Base-by-base conservation (phyloP, 2,797 vertebrate genomes). In the Acestrorhynchus altus region DNA sequence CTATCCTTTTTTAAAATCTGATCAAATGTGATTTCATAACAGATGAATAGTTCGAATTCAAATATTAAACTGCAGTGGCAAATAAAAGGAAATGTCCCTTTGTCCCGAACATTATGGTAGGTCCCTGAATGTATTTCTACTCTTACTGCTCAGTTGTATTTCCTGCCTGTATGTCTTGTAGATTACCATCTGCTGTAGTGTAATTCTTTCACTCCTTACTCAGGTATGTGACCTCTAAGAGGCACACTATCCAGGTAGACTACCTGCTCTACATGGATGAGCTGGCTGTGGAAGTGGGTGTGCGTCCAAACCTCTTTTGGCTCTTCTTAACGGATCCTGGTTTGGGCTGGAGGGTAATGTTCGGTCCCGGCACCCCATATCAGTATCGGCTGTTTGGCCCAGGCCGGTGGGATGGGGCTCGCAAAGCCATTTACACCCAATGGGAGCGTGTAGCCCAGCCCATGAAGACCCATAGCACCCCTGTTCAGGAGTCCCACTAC, bases 171-270 rank as follows among this genome's bases (percentile, higher is more conserved):
- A 16, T 24, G 24, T 54, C 52, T 11, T 24, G n/a, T n/a, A 4
- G 8, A 54, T 4, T 16, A 16, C 15, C 8, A 2, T 54, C 51
- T 54, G 20, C 20, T 54, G n/a, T 10, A 54, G 2, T 22, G 9
- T 67, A 56, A 60, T 15, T 68, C 46, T 35, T 40, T 0, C 1
- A 15, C 8, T 18, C 83, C 13, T 74, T 81, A 49, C 75, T 56
- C 84, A 98, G 96, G 86, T 96, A 96, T 0, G 94, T 96, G 84
- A 74, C 77, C 4, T 95, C 94, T 83, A 94, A 84, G 80, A 94
- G 95, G 56, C 95, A 96, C 83, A 96, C 97, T 73, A 94, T 98
- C 83, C 96, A 98, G 74, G 94, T 92, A 9, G 95, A 96, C 76
- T 96, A 94, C 0, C 0, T 96, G 1, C 18, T 12, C 0, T 95